Percentiles rank a stretch among this genome's conserved stretches.
Conservation (phyloP, 2,797 vertebrate species). For the Bovichtus variegatus region DNA sequence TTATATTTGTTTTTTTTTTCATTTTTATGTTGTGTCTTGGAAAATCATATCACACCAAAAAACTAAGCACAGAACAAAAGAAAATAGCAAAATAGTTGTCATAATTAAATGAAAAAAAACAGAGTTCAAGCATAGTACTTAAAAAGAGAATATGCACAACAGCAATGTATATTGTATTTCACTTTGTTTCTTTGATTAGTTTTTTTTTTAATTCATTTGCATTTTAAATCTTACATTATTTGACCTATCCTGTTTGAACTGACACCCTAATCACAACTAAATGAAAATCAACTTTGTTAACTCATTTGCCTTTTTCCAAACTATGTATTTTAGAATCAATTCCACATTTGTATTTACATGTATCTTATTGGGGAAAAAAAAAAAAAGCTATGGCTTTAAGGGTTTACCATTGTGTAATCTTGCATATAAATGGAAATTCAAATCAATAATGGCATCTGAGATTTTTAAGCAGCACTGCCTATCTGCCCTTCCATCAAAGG, state of each 20-base stretch:
- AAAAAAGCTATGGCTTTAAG: background rate
- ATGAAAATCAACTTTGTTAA: no score
- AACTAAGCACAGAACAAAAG: background rate
- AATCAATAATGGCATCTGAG: constrained; percentile 4
- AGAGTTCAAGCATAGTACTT: background rate
- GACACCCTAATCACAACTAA: background rate
- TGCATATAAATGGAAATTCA: background rate
- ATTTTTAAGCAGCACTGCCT: background rate
- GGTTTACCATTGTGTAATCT: background rate
- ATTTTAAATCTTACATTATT: background rate
- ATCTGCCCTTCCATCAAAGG: background rate
- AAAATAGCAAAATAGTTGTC: background rate
- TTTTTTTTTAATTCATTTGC: background rate
- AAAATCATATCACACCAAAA: no score
- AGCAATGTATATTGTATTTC: background rate
- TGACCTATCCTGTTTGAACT: background rate
- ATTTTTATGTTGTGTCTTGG: no score
- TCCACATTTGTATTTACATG: background rate
- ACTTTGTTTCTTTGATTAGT: background rate
- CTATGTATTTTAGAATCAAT: background rate
- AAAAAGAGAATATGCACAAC: background rate
- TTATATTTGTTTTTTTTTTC: no score
- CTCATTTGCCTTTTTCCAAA: background rate
- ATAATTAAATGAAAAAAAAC: background rate
- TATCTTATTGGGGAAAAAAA: background rate